Conservation (phyloP, 2,888 invertebrate genomes). For the Tillus elongatus region DNA sequence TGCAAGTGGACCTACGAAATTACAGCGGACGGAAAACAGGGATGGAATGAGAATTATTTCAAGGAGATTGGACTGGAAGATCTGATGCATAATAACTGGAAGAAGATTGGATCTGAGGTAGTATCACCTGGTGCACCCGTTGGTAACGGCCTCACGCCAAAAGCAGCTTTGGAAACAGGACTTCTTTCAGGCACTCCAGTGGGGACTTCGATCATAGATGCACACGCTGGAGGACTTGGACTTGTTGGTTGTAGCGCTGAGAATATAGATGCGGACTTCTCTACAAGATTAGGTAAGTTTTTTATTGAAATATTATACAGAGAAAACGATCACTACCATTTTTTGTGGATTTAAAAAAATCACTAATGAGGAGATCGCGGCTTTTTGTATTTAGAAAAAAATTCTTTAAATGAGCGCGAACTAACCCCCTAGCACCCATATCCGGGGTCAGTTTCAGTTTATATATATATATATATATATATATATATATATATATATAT, state of each 20-base stretch:
- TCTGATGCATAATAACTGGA: constrained; percentile 55
- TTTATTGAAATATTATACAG: too few relatives aligned
- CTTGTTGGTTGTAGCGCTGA: constrained; percentile 62
- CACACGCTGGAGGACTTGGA: constrained; percentile 89
- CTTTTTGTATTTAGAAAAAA: too few relatives aligned
- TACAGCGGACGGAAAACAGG: constrained; percentile 44
- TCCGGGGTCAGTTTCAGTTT: too few relatives aligned
- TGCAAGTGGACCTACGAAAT: constrained; percentile 92
- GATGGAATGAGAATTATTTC: constrained; percentile 71
- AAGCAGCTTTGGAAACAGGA: constrained; percentile 61
- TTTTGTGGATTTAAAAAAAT: too few relatives aligned
- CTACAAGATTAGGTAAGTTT: constrained; percentile 46
- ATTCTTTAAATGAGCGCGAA: too few relatives aligned
- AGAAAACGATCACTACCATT: too few relatives aligned
- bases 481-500: too few relatives aligned
- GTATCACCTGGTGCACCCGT: constrained; percentile 64
- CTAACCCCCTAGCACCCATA: too few relatives aligned
- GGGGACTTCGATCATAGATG: constrained; percentile 86
- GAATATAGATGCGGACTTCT: constrained; percentile 39
- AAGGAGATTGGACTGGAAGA: constrained; percentile 65
- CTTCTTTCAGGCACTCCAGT: constrained; percentile 67
- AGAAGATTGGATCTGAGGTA: constrained; percentile 59
- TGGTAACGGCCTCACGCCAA: constrained; percentile 52
- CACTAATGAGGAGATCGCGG: too few relatives aligned
- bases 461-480: too few relatives aligned